Evolutionary conservation across 2,113 vertebrate genomes (phyloP).

Genomic region (Dasyprocta punctata): DNA sequence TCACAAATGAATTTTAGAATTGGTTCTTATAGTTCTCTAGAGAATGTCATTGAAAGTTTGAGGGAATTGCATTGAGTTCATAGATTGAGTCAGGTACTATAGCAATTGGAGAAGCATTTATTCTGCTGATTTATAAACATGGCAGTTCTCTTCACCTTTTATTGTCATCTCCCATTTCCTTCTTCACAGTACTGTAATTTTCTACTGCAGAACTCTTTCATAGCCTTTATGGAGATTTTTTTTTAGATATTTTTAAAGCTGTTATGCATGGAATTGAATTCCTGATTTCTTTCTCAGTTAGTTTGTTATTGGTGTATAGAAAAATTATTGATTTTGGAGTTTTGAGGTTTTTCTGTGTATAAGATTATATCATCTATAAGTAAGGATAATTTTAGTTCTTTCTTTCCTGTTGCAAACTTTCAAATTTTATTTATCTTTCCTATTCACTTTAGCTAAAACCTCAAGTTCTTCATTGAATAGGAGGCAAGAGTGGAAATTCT

Average conservation of each 20-base stretch:
- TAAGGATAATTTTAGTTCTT: background rate
- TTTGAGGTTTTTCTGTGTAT: background rate
- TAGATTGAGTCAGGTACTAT: background rate
- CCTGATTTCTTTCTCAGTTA: background rate
- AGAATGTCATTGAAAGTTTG: background rate
- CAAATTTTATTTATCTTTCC: background rate
- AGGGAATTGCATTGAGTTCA: background rate
- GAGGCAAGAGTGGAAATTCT: background rate
- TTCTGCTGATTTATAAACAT: background rate
- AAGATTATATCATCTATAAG: background rate
- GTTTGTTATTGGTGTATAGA: background rate
- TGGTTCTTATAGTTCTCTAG: background rate
- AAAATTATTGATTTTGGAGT: background rate
- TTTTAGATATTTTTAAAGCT: background rate
- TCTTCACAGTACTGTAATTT: background rate
- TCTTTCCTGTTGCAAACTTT: background rate
- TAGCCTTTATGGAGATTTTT: background rate
- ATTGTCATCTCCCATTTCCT: background rate
- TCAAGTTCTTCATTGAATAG: background rate
- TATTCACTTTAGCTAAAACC: background rate
- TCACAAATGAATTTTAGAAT: background rate
- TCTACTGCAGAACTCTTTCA: background rate
- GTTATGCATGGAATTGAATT: background rate
- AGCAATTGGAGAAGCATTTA: background rate
- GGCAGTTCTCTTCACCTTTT: background rate